A percentile compares a stretch with the other conserved stretches of the same genome.
Conservation (phyloP, 2,113 vertebrate genomes). For the Labrus mixtus region DNA sequence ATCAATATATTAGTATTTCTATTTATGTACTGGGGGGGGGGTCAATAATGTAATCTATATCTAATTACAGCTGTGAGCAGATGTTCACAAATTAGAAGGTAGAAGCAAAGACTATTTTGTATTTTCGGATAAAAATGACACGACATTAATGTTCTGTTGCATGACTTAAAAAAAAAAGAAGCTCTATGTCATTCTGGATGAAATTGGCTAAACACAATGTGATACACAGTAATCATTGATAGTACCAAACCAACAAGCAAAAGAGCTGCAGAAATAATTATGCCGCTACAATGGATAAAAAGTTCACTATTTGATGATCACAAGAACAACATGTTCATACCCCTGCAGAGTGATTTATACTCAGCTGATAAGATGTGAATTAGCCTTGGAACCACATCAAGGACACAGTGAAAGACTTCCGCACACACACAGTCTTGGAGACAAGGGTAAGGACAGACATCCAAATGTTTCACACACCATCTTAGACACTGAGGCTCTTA, state of each 20-base stretch:
- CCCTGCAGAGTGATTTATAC: constrained; percentile 12
- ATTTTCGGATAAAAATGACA: background rate
- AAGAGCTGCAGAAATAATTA: too few relatives aligned
- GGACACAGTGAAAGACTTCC: constrained; percentile 14
- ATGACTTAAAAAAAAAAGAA: too few relatives aligned
- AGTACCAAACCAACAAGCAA: too few relatives aligned
- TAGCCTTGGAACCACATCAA: constrained; percentile 17
- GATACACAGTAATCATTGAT: too few relatives aligned
- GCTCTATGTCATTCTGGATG: too few relatives aligned
- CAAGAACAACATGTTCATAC: constrained; percentile 20
- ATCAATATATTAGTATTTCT: too few relatives aligned
- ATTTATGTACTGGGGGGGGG: too few relatives aligned
- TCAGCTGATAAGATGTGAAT: constrained; percentile 25
- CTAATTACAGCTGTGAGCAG: too few relatives aligned
- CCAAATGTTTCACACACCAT: constrained; percentile 11
- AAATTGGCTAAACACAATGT: too few relatives aligned
- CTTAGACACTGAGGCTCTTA: background rate
- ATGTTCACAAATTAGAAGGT: too few relatives aligned
- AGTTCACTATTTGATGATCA: constrained; percentile 13
- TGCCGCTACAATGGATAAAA: background rate
- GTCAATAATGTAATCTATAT: too few relatives aligned
- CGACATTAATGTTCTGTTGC: too few relatives aligned
- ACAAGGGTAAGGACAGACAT: background rate
- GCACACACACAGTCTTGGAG: background rate
- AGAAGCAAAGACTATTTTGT: background rate